Evolutionary conservation across 30 jellyfish, hydroid and myxozoan species (phyloP), one percentile per base, ranked within the genome.

Genomic region (Aurelia aurita complex sp. Pacific): DNA sequence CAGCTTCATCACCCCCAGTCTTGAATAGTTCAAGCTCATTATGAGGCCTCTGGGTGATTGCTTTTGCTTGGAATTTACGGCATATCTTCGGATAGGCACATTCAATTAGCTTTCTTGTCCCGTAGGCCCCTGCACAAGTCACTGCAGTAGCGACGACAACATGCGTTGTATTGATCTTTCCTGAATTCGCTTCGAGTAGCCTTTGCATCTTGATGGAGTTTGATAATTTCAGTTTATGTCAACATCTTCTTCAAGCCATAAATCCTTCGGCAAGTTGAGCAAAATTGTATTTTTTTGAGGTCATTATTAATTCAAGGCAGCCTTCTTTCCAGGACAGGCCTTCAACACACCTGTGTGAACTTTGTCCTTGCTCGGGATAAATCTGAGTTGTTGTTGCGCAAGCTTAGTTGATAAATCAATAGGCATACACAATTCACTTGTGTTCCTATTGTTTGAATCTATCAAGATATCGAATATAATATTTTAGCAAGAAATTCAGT

Each of bases 101-200:
- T 38, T 84, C 80, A 54, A 82, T 67, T 9, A 81, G 34, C 57
- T 85, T 84, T 55, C 91, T 69, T 19, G 90, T 74, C 7, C 92
- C 96, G 70, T 91, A 91, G 73, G 96, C 97, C 65, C 97, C 92
- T 0, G 92, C 94, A 64, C 96, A 63, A 0, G 92, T 84, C 32
- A 79, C 76, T 7, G 85, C 81, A 10, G 97, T 86, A 5, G 88
- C 91, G 5, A 81, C 16, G 17, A 66, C 62, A 59, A 82, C 36
- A 59, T 72, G 73, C 52, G 59, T 75, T 16, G 91, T 11, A 10
- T 65, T 82, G 64, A 63, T 18, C 64, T 70, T 82, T 74, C 43
- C 63, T 6, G 84, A 78, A 73, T 61, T 57, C 32, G 70, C 90
- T 79, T 67, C 89, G 19, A 77, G 63, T 54, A 77, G 43, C 65